These are phyloP conservation scores for Caenorhabditis drosophilae DNA, from an alignment of 2,888 invertebrate genomes.

Conservation along the genomic window DNA sequence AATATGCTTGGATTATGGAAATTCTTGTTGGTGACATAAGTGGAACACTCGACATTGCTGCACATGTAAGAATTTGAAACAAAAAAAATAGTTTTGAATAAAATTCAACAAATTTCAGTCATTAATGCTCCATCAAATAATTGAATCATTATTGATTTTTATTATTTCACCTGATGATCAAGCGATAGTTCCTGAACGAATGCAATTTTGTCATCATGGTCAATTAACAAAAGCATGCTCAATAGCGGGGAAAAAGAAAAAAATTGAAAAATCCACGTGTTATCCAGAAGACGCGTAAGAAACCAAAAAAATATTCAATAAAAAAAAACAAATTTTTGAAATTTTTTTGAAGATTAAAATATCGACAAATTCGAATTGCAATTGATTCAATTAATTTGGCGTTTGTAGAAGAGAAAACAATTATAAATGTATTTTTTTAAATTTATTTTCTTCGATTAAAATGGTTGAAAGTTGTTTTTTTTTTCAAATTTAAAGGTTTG, in stretches of 20 bases:
- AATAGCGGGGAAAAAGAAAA: conserved; percentile 13
- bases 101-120: conserved; percentile 72
- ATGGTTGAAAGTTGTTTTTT: too few relatives aligned
- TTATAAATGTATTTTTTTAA: too few relatives aligned
- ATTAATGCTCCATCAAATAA: conserved; percentile 83
- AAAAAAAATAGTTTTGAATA: background rate
- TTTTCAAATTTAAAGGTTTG: too few relatives aligned
- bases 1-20: conserved; percentile 96
- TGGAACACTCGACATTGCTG: conserved; percentile 79
- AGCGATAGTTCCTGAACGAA: conserved; percentile 81
- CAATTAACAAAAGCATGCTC: conserved; percentile 29
- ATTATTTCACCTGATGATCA: conserved; percentile 88
- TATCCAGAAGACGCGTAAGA: too few relatives aligned
- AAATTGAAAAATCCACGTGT: too few relatives aligned
- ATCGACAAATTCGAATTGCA: conserved; percentile 78
- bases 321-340: too few relatives aligned
- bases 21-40: conserved; percentile 88
- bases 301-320: too few relatives aligned
- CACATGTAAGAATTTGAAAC: conserved; percentile 39
- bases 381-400: conserved; percentile 88
- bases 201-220: conserved; percentile 72
- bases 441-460: too few relatives aligned
- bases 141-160: conserved; percentile 86
- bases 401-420: conserved; percentile 78
- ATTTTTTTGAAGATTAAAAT: conserved; percentile 37